Evolutionary conservation across 2,113 vertebrate genomes (phyloP).

Genomic region (Anguilla rostrata): DNA sequence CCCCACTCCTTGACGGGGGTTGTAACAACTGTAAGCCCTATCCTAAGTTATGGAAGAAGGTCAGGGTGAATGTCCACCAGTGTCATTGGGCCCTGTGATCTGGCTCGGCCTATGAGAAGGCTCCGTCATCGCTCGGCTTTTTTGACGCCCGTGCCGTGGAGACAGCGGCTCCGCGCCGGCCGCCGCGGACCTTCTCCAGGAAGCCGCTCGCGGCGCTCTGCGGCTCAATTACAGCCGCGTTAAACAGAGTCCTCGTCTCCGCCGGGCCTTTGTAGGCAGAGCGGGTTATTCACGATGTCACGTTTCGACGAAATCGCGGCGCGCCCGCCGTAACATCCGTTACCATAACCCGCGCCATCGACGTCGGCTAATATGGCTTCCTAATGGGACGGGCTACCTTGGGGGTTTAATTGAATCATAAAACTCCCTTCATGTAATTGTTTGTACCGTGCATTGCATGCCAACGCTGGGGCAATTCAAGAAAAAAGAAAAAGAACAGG

Average conservation of each 20-base stretch:
- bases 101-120: conserved; percentile 37
- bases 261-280: background rate
- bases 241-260: conserved; percentile 5
- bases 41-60: conserved; percentile 26
- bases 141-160: background rate
- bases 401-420: background rate
- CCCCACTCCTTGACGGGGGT: background rate
- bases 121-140: conserved; percentile 39
- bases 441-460: too few species aligned
- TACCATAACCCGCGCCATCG: background rate
- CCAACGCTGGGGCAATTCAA: background rate
- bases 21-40: background rate
- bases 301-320: background rate
- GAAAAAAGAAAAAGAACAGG: background rate
- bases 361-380: background rate
- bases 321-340: background rate
- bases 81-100: conserved; percentile 25
- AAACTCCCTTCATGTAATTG: background rate
- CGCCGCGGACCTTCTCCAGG: too few species aligned
- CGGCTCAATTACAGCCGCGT: background rate
- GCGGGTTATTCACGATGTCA: background rate
- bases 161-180: background rate
- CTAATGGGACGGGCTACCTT: background rate
- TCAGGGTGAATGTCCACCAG: conserved; percentile 28
- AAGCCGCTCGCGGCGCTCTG: background rate